phyloP scores from a whole-genome alignment of 2,797 vertebrate genomes.

The Xyrichtys novacula region DNA sequence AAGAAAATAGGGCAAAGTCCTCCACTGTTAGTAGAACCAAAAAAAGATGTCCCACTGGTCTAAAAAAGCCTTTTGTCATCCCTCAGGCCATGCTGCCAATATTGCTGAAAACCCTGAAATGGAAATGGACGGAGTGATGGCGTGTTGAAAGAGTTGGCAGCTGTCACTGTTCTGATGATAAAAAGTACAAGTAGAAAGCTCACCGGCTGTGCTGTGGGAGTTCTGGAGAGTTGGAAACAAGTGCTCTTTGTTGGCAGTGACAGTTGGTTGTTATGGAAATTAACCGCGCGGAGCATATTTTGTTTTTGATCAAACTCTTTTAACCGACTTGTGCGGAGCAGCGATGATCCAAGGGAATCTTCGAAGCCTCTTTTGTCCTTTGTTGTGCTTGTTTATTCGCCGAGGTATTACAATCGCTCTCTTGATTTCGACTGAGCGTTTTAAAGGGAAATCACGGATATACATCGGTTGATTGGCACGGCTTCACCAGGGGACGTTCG shows the following conservation, averaged over 20 bases:
- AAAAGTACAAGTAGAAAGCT: slow-evolving; percentile 14
- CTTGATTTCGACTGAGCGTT: background rate
- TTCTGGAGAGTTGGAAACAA: slow-evolving; percentile 23
- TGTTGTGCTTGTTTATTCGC: background rate
- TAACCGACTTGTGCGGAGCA: slow-evolving; percentile 6
- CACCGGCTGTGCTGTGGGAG: slow-evolving; percentile 18
- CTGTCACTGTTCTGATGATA: slow-evolving; percentile 8
- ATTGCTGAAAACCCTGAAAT: background rate
- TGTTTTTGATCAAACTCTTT: slow-evolving; percentile 9
- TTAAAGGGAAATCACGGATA: background rate
- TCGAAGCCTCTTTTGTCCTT: background rate
- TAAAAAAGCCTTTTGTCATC: background rate
- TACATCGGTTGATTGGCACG: background rate
- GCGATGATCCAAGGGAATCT: background rate
- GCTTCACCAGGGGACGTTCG: background rate
- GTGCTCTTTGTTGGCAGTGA: slow-evolving; percentile 17
- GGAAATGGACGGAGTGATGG: background rate
- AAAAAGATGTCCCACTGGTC: background rate
- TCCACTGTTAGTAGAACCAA: background rate
- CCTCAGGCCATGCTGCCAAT: background rate
- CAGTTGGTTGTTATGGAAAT: slow-evolving; percentile 40
- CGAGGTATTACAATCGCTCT: background rate
- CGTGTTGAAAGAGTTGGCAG: slow-evolving; percentile 8
- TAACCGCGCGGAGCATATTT: background rate
- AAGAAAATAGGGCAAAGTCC: background rate